A percentile compares a stretch with the other conserved stretches of the same genome.
phyloP scores from a whole-genome alignment of 2,888 invertebrate species.

The Latheticus oryzae region DNA sequence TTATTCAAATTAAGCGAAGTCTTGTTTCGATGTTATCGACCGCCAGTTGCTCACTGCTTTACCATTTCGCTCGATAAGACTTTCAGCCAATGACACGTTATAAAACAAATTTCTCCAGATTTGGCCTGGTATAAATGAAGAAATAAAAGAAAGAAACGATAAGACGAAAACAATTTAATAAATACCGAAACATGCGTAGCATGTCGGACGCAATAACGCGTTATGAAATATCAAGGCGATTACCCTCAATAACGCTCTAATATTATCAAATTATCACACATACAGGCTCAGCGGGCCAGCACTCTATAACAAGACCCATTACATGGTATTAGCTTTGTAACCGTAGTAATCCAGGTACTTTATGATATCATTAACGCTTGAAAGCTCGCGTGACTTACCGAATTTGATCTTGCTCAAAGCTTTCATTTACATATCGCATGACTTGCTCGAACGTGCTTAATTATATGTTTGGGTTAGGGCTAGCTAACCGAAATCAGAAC shows the following conservation, averaged over 20 bases:
- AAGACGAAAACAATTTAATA: conserved; percentile 45
- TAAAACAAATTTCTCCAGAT: conserved; percentile 3
- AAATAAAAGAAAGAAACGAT: conserved; percentile 33
- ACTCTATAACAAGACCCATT: conserved; percentile 61
- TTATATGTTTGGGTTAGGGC: conserved; percentile 42
- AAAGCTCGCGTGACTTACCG: conserved; percentile 62
- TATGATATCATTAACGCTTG: conserved; percentile 61
- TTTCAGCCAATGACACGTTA: not conserved
- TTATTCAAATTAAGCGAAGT: conserved; percentile 13
- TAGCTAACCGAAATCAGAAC: conserved; percentile 32
- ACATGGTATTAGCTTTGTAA: conserved; percentile 62
- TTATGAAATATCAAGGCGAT: conserved; percentile 56
- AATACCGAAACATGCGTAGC: conserved; percentile 45
- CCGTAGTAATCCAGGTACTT: conserved; percentile 62
- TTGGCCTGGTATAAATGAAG: conserved; percentile 15
- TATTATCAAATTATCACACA: conserved; percentile 60
- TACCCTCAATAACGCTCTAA: conserved; percentile 56
- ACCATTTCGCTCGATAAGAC: not conserved
- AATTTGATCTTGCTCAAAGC: conserved; percentile 58
- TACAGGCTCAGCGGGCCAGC: conserved; percentile 56
- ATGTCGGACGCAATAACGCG: conserved; percentile 51
- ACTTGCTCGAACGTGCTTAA: conserved; percentile 59
- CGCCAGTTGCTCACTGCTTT: conserved; percentile 2
- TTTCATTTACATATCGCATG: conserved; percentile 63
- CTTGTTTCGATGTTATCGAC: conserved; percentile 1